Conservation (phyloP, 1,140 invertebrate genomes). For the Batillaria attramentaria region DNA sequence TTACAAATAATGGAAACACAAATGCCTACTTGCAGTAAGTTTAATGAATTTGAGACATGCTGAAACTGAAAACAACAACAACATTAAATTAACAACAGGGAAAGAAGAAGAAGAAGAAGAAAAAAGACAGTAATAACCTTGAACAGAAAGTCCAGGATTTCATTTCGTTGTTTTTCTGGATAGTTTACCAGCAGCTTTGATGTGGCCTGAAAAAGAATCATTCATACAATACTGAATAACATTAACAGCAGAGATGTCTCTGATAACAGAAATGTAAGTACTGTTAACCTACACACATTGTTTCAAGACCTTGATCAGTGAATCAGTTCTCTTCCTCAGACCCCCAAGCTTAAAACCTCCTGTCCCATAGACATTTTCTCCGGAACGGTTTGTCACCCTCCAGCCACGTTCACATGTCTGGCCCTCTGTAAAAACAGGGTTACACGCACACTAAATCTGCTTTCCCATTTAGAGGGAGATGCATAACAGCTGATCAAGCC, state of each 20-base stretch:
- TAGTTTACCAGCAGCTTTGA: slow-evolving; percentile 69
- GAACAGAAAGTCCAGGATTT: slow-evolving; percentile 70
- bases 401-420: no score
- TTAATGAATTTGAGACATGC: not conserved
- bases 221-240: not conserved
- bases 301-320: no score
- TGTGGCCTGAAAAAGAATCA: slow-evolving; percentile 61
- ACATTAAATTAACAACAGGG: not conserved
- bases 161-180: slow-evolving; percentile 58
- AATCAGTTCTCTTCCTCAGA: no score
- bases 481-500: no score
- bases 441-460: no score
- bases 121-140: slow-evolving; percentile 59
- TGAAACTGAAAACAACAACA: not conserved
- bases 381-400: no score
- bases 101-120: no score
- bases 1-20: not conserved
- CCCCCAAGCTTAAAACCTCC: no score
- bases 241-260: not conserved
- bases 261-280: not conserved
- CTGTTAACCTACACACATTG: not conserved
- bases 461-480: no score
- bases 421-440: no score
- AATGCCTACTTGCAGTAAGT: not conserved
- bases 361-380: no score